These are phyloP conservation scores for Synergus umbraculus DNA, from an alignment of 2,888 invertebrate genomes.

Conservation along the genomic window DNA sequence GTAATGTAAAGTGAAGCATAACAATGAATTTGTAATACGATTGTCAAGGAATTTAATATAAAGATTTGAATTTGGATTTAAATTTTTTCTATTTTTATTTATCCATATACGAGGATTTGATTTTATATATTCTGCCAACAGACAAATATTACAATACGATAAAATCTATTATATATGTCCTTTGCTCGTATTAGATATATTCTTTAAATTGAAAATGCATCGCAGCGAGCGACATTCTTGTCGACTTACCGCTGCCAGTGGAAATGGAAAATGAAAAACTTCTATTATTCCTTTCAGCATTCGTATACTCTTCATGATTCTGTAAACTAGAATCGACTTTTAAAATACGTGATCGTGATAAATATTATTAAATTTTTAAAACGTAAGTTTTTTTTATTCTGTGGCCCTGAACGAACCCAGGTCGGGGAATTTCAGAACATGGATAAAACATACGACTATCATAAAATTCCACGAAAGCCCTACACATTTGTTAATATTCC, in stretches of 20 bases:
- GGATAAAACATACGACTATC: no score
- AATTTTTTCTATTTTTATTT: background rate
- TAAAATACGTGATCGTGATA: slow-evolving; percentile 10
- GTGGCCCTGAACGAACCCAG: no score
- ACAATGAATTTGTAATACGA: background rate
- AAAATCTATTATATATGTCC: background rate
- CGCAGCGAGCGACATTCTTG: background rate
- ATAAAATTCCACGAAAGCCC: no score
- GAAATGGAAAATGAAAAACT: slow-evolving; percentile 26
- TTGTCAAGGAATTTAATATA: background rate
- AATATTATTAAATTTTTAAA: background rate
- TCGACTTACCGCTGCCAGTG: background rate
- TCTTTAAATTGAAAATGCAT: slow-evolving; percentile 33
- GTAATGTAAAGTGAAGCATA: no score
- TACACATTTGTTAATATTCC: no score
- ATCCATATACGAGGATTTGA: background rate
- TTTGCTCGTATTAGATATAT: background rate
- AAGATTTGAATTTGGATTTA: background rate
- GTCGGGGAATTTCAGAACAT: no score
- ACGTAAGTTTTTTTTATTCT: no score
- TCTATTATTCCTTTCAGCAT: slow-evolving; percentile 14
- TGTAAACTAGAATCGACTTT: slow-evolving; percentile 20
- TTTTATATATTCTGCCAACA: background rate
- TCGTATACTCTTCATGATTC: background rate
- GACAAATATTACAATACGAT: background rate